phyloP scores from a whole-genome alignment of 2,888 invertebrate genomes.

The Cabera pusaria region DNA sequence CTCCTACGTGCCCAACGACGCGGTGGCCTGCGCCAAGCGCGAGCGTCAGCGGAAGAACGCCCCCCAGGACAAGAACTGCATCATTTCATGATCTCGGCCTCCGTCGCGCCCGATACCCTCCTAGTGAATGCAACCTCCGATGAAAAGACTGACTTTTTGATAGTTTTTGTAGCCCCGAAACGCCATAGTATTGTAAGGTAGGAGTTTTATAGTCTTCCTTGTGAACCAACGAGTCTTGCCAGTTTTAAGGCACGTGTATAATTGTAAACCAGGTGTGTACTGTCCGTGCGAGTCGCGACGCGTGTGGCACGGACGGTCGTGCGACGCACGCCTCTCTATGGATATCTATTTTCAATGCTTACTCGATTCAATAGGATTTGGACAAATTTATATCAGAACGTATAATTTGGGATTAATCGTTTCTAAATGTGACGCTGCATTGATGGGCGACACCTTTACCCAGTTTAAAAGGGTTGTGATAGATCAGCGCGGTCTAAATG shows the following conservation, averaged over 20 bases:
- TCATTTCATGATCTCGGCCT: slow-evolving; percentile 90
- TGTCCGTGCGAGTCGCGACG: slow-evolving; percentile 26
- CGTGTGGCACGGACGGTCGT: slow-evolving; percentile 48
- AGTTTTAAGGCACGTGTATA: slow-evolving; percentile 35
- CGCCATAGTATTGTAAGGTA: slow-evolving; percentile 70
- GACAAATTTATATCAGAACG: slow-evolving; percentile 54
- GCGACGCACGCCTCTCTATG: slow-evolving; percentile 48
- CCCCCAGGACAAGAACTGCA: slow-evolving; percentile 91
- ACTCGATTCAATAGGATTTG: slow-evolving; percentile 45
- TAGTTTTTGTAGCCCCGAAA: slow-evolving; percentile 59
- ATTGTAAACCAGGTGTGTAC: slow-evolving; percentile 52
- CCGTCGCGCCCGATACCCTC: slow-evolving; percentile 48
- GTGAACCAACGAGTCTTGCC: slow-evolving; percentile 39
- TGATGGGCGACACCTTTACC: slow-evolving; percentile 57
- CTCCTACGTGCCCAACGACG: slow-evolving; percentile 96
- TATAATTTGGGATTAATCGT: slow-evolving; percentile 62
- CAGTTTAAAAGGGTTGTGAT: slow-evolving; percentile 47
- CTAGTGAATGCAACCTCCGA: slow-evolving; percentile 76
- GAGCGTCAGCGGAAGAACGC: slow-evolving; percentile 84
- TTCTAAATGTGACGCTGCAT: slow-evolving; percentile 52
- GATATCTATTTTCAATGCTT: slow-evolving; percentile 51
- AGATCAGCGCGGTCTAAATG: slow-evolving; percentile 30
- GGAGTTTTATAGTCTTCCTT: slow-evolving; percentile 43
- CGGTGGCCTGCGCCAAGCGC: slow-evolving; percentile 91
- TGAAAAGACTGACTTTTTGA: slow-evolving; percentile 77